Conservation (phyloP, 2,113 vertebrate genomes). For the Psilopogon haemacephalus region DNA sequence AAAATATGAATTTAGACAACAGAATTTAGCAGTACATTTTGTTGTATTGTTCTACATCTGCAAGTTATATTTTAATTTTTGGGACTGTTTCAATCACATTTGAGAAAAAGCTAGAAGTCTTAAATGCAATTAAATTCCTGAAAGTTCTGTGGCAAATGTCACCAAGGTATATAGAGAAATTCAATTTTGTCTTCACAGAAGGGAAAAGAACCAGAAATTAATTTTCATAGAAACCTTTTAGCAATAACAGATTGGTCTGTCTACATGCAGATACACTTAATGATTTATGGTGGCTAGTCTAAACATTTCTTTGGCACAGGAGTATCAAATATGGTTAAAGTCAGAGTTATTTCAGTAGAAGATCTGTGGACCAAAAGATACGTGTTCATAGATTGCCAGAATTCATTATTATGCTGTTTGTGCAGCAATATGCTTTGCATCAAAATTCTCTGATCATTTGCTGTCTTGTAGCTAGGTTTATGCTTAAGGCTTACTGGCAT, state of each 20-base stretch:
- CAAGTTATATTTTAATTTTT: not conserved
- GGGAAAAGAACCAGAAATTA: not conserved
- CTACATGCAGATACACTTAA: not conserved
- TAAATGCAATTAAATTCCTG: not conserved
- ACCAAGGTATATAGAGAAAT: not conserved
- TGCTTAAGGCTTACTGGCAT: not conserved
- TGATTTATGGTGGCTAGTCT: not conserved
- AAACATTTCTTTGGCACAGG: not conserved
- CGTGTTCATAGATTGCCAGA: fast-evolving
- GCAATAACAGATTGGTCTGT: not conserved
- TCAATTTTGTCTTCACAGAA: not conserved
- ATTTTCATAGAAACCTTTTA: not conserved
- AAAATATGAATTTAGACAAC: too few species aligned
- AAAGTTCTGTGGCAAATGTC: not conserved
- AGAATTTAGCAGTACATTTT: not conserved
- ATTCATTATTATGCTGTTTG: not conserved
- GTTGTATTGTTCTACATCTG: not conserved
- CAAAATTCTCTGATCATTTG: not conserved
- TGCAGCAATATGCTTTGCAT: not conserved
- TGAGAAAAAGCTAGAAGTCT: not conserved
- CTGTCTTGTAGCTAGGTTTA: not conserved
- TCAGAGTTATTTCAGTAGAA: not conserved
- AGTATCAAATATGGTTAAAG: not conserved
- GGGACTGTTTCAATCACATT: not conserved
- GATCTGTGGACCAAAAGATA: not conserved